phyloP scores from a whole-genome alignment of 2,888 invertebrate species.

The Eulithis testata region DNA sequence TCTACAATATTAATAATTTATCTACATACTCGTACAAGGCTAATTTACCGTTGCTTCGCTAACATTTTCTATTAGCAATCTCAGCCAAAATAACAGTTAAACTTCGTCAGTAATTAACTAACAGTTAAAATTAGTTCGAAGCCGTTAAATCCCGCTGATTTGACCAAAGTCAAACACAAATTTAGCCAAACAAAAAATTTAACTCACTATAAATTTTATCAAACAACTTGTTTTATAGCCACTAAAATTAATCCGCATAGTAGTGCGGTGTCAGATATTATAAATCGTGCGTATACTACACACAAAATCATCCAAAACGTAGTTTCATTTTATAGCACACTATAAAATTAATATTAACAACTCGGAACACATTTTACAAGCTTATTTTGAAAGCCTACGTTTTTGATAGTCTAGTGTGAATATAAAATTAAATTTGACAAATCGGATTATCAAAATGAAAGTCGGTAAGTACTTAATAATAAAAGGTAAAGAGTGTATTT shows the following conservation, averaged over 20 bases:
- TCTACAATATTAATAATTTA: no score
- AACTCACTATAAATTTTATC: conserved; percentile 11
- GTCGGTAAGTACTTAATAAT: no score
- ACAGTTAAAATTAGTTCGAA: not conserved
- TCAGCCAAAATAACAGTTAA: no score
- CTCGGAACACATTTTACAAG: conserved; percentile 25
- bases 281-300: conserved; percentile 16
- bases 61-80: no score
- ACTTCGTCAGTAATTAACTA: no score
- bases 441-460: conserved; percentile 29
- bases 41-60: no score
- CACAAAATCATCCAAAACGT: conserved; percentile 21
- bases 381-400: conserved; percentile 26
- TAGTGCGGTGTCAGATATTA: conserved; percentile 22
- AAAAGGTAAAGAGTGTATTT: no score
- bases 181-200: conserved; percentile 6
- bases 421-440: conserved; percentile 32
- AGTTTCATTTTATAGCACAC: conserved; percentile 32
- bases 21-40: no score
- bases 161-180: not conserved
- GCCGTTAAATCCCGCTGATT: conserved; percentile 4
- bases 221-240: conserved; percentile 15
- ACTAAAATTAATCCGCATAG: conserved; percentile 28
- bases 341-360: conserved; percentile 40
- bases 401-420: conserved; percentile 36